Conservation (phyloP, 2,797 vertebrate genomes). For the Coranthus polyacanthus region DNA sequence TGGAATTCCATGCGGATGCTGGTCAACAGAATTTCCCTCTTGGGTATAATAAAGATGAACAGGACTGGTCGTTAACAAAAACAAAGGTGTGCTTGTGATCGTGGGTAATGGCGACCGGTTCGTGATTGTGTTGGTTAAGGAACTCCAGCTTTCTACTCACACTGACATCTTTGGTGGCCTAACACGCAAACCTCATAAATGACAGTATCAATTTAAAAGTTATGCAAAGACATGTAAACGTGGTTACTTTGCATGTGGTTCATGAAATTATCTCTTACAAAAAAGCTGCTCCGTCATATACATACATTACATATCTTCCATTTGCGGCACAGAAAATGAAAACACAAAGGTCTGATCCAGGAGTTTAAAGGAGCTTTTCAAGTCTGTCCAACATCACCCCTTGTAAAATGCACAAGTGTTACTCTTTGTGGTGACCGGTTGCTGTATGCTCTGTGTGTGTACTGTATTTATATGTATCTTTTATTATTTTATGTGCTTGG, state of each 20-base stretch:
- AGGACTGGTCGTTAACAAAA: constrained; percentile 44
- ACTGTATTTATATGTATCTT: no score
- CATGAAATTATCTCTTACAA: not conserved
- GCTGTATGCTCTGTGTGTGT: no score
- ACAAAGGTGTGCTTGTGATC: constrained; percentile 50
- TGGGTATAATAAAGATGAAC: constrained; percentile 61
- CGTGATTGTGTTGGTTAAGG: constrained; percentile 14
- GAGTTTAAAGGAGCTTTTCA: no score
- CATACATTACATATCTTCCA: not conserved
- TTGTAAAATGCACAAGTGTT: no score
- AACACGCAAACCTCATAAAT: not conserved
- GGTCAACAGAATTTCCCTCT: constrained; percentile 58
- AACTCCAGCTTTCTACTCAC: constrained; percentile 11
- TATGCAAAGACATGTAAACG: no score
- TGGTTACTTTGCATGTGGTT: no score
- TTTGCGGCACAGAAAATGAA: not conserved
- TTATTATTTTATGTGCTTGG: no score
- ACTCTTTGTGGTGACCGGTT: no score
- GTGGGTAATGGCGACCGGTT: not conserved
- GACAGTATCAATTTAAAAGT: not conserved
- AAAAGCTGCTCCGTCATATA: not conserved
- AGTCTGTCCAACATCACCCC: no score
- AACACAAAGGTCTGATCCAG: not conserved
- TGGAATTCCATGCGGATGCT: constrained; percentile 26
- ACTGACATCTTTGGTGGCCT: not conserved